Evolutionary conservation across 2,797 vertebrate genomes (phyloP).

Genomic region (Mallotus villosus): DNA sequence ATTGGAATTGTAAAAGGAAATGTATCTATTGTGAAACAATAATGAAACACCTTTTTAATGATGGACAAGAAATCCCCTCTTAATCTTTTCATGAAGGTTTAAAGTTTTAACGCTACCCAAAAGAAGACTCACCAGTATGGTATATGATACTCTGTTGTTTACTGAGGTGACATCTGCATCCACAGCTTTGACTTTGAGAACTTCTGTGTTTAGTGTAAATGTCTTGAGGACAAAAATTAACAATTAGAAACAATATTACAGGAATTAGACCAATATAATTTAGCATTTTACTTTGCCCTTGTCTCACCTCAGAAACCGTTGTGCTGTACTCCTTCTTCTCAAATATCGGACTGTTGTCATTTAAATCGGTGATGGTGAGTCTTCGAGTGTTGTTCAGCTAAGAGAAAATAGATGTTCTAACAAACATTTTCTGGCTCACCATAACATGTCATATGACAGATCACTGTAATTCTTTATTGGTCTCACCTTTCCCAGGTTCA

Average conservation of each 20-base stretch:
- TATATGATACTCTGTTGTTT: slow-evolving; percentile 64
- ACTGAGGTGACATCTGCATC: slow-evolving; percentile 57
- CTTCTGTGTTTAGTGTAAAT: neutral
- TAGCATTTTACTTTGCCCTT: neutral
- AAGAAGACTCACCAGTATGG: slow-evolving; percentile 58
- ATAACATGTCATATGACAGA: neutral
- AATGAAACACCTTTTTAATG: neutral
- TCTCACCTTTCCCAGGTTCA: slow-evolving; percentile 9
- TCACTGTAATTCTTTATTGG: neutral
- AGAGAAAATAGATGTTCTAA: slow-evolving; percentile 1
- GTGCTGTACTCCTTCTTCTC: slow-evolving; percentile 16
- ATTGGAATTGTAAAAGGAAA: slow-evolving; percentile 10
- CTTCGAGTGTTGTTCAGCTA: slow-evolving; percentile 54
- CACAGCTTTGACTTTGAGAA: slow-evolving; percentile 67
- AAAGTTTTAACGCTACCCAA: neutral
- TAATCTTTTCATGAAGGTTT: no score
- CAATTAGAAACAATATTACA: neutral
- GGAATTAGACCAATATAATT: neutral
- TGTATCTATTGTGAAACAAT: neutral
- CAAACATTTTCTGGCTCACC: neutral
- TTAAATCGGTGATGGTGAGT: slow-evolving; percentile 56
- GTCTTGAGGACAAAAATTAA: slow-evolving; percentile 52
- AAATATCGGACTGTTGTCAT: slow-evolving; percentile 74
- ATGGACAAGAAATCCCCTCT: no score
- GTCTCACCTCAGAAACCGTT: slow-evolving; percentile 69